Conservation (phyloP, 2,113 vertebrate species). For the Aegithalos caudatus region DNA sequence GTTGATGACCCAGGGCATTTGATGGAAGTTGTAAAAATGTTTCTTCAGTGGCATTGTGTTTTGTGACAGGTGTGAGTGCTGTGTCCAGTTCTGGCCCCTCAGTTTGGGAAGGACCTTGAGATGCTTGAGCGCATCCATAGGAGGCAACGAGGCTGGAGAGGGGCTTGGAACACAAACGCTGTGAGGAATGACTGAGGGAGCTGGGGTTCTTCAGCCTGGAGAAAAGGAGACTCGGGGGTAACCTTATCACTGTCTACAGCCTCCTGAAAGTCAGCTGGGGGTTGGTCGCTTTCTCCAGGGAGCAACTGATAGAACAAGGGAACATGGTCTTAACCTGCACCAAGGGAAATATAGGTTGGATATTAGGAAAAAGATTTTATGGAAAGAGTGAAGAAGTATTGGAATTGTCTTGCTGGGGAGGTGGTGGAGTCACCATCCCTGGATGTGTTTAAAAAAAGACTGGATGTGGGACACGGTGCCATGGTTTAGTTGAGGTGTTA, state of each 20-base stretch:
- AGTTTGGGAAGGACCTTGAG: fast-evolving
- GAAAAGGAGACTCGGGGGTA: background rate
- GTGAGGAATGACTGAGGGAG: fast-evolving
- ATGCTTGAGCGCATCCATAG: fast-evolving
- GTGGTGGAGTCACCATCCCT: background rate
- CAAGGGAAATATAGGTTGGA: background rate
- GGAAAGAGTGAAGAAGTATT: background rate
- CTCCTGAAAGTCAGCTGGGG: background rate
- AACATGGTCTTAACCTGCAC: fast-evolving
- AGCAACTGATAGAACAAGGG: background rate
- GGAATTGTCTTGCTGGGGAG: fast-evolving
- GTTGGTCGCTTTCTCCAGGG: background rate
- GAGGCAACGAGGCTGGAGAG: background rate
- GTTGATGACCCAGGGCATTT: background rate
- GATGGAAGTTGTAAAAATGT: background rate
- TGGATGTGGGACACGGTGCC: fast-evolving
- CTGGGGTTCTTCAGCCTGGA: background rate
- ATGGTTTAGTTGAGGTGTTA: background rate
- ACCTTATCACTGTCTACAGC: background rate
- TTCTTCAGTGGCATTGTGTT: background rate
- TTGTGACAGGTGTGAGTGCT: background rate
- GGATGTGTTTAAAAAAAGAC: background rate
- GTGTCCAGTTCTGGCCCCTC: background rate
- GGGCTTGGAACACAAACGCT: background rate
- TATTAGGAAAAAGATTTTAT: background rate